Conservation (phyloP, 2,113 vertebrate genomes). For the Tupaia chinensis region DNA sequence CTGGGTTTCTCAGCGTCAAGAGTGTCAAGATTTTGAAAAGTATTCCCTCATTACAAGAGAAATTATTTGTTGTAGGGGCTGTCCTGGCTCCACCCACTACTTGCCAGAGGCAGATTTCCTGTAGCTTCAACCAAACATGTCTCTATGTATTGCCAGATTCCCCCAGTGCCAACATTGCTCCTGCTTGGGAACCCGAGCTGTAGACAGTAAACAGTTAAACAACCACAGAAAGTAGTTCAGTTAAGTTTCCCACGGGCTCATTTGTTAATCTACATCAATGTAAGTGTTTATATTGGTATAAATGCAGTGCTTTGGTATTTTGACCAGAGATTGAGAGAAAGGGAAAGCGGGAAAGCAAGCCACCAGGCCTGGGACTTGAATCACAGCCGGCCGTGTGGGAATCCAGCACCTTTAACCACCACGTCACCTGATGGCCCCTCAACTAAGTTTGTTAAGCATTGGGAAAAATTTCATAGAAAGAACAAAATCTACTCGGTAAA, state of each 20-base stretch:
- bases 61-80: background rate
- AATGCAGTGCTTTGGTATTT: background rate
- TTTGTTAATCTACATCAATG: background rate
- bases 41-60: too few relatives aligned
- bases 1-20: background rate
- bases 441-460: background rate
- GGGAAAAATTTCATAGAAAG: background rate
- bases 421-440: too few relatives aligned
- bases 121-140: background rate
- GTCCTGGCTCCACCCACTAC: background rate
- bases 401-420: too few relatives aligned
- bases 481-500: background rate
- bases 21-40: background rate
- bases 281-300: background rate
- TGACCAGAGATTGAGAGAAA: background rate
- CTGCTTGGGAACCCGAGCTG: background rate
- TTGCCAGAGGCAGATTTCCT: fast-evolving
- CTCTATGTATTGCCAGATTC: background rate
- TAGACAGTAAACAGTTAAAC: background rate
- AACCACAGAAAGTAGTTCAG: background rate
- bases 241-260: background rate
- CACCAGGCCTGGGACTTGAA: too few relatives aligned
- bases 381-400: too few relatives aligned
- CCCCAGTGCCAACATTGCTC: background rate
- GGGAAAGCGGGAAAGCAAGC: too few relatives aligned